Base-by-base conservation (phyloP, 1,140 invertebrate genomes). In the Drosophila lacteicornis region DNA sequence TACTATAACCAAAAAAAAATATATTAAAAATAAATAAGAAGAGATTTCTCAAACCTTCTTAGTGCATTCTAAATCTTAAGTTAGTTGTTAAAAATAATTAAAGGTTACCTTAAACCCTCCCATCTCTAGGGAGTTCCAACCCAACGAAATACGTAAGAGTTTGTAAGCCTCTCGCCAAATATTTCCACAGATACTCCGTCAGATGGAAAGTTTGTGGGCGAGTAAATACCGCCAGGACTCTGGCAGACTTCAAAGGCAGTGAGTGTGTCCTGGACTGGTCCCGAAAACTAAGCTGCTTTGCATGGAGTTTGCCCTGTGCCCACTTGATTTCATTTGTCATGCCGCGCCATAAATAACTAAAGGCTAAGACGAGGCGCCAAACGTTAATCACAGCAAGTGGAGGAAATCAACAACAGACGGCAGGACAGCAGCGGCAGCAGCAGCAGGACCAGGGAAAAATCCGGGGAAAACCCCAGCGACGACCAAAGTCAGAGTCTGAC, bases 361-460 rank as follows among this genome's bases (percentile, higher is more conserved):
- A 69, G 65, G 67, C 67, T 82, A 70, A 82, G 73, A 60, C 78
- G 53, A 40, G 68, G 60, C 67, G 80, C 67, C 83, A 70, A 60
- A 69, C 68, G 68, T 82, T 85, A 85, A 86, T 85, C 82, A 79
- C 82, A 60, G 74, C 65, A 68, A 86, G 79, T 70, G 80, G 63
- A 56, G 68, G 33, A 88, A 88, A 87, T 88, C 76, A 87, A 87
- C 68, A 67, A 70, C 80, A 87, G 80, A 88, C 51, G n/a, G 36
- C 45, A 22, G 12, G 19, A 60, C 22, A n/a, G 30, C 9, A n/a
- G 40, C 9, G 13, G 40, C 15, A 2, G 36, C 19, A 22, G 19
- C 36, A 38, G 36, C 12, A 38, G 9, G 40, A 43, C 38, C 36
- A 11, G 17, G 36, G 36, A 19, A 47, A 63, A 38, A 22, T 30